A percentile compares a stretch with the other conserved stretches of the same genome.
phyloP scores from a whole-genome alignment of 1,140 invertebrate genomes.

The Drosophila kepulauana region DNA sequence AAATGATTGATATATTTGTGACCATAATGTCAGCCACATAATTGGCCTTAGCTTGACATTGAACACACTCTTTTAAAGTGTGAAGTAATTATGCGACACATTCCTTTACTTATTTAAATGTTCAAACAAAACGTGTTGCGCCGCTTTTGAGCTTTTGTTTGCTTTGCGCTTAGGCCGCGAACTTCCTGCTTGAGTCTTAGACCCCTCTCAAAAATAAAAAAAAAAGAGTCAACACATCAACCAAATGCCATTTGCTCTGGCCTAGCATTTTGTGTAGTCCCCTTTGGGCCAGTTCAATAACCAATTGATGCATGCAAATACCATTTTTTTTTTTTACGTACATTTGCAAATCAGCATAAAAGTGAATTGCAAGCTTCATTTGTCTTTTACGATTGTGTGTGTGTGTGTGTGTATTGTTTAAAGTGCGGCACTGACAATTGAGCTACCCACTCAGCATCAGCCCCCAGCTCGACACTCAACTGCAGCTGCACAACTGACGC shows the following conservation, averaged over 20 bases:
- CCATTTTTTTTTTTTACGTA: constrained; percentile 32
- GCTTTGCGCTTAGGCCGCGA: constrained; percentile 17
- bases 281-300: constrained; percentile 62
- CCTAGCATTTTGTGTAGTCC: neutral
- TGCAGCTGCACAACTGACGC: constrained; percentile 50
- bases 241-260: constrained; percentile 55
- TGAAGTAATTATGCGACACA: constrained; percentile 58
- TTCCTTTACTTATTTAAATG: constrained; percentile 26
- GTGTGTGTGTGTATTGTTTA: constrained; percentile 20
- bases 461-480: constrained; percentile 41
- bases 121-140: constrained; percentile 46
- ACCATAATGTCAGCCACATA: constrained; percentile 46
- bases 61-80: constrained; percentile 14
- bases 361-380: constrained; percentile 70
- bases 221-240: constrained; percentile 2
- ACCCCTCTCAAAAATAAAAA: constrained; percentile 8
- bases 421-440: constrained; percentile 47
- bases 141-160: constrained; percentile 12
- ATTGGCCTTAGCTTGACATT: constrained; percentile 65
- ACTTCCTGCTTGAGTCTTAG: constrained; percentile 61
- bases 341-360: constrained; percentile 69
- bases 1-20: constrained; percentile 67
- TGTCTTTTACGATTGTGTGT: constrained; percentile 11
- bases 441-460: constrained; percentile 46
- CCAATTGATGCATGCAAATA: constrained; percentile 70